Evolutionary conservation across 2,113 vertebrate species (phyloP).

Genomic region (Heteronetta atricapilla): DNA sequence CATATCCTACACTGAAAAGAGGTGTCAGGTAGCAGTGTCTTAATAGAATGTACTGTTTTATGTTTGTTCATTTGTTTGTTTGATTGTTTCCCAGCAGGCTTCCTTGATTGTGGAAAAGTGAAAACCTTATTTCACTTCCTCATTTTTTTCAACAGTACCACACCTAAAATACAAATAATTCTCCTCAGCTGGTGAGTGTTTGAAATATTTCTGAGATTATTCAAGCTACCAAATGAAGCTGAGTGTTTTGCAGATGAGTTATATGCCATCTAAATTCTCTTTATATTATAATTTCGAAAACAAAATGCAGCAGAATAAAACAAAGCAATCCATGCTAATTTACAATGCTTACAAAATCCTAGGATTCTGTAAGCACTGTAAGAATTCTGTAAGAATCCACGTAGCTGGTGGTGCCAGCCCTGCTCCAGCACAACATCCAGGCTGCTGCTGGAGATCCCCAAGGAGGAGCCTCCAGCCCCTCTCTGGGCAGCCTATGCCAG

Average conservation of each 20-base stretch:
- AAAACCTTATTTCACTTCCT: background rate
- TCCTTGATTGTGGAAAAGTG: background rate
- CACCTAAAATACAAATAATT: background rate
- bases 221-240: background rate
- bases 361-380: too few relatives aligned
- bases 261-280: background rate
- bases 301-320: background rate
- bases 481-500: too few relatives aligned
- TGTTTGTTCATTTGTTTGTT: too few relatives aligned
- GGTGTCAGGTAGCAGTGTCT: background rate
- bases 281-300: background rate
- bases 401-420: too few relatives aligned
- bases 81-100: background rate
- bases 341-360: background rate
- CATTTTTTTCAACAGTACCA: background rate
- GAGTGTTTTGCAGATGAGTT: background rate
- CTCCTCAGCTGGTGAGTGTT: background rate
- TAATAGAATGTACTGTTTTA: background rate
- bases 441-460: too few relatives aligned
- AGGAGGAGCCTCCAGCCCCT: too few relatives aligned
- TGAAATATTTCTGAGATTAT: background rate
- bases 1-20: slow-evolving; percentile 28
- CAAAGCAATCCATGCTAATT: background rate
- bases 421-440: too few relatives aligned
- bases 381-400: too few relatives aligned